phyloP scores from a whole-genome alignment of 2,113 vertebrate species.

The rabbit (Oryctolagus cuniculus) region DNA sequence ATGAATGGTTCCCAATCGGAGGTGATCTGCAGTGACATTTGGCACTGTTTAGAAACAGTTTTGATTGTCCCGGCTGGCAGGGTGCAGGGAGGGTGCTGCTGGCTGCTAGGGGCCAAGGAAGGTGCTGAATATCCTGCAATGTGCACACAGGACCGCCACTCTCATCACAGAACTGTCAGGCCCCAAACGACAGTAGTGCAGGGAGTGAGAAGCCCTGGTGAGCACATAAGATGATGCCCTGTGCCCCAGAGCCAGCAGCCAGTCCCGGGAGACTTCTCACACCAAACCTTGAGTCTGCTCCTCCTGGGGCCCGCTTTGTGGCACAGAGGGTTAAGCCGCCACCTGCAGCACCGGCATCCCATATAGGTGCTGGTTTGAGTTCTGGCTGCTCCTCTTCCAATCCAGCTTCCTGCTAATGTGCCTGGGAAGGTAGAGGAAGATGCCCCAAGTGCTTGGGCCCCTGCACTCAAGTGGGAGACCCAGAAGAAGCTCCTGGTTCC shows the following conservation, averaged over 20 bases:
- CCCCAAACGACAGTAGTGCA: neutral
- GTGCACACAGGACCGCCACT: neutral
- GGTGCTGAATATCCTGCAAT: neutral
- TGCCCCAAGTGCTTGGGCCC: too few relatives aligned
- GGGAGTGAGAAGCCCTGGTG: neutral
- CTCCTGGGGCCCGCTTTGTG: neutral
- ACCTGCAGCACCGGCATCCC: too few relatives aligned
- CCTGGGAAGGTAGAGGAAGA: too few relatives aligned
- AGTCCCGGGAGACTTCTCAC: too few relatives aligned
- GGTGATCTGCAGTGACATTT: neutral
- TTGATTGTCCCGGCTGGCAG: neutral
- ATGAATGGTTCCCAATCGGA: neutral
- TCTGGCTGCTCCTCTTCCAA: too few relatives aligned
- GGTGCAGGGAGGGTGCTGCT: accelerated
- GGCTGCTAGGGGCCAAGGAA: neutral
- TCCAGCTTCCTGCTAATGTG: too few relatives aligned
- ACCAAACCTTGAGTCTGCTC: neutral
- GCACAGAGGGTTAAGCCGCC: too few relatives aligned
- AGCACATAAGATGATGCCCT: neutral
- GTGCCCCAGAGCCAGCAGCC: neutral
- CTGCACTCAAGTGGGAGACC: too few relatives aligned
- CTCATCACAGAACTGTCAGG: neutral
- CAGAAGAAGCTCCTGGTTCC: too few relatives aligned
- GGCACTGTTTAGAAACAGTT: neutral
- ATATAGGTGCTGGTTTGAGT: too few relatives aligned